phyloP scores from a whole-genome alignment of 53 echinoderm and acorn worm genomes.

The Holothuria leucospilota region DNA sequence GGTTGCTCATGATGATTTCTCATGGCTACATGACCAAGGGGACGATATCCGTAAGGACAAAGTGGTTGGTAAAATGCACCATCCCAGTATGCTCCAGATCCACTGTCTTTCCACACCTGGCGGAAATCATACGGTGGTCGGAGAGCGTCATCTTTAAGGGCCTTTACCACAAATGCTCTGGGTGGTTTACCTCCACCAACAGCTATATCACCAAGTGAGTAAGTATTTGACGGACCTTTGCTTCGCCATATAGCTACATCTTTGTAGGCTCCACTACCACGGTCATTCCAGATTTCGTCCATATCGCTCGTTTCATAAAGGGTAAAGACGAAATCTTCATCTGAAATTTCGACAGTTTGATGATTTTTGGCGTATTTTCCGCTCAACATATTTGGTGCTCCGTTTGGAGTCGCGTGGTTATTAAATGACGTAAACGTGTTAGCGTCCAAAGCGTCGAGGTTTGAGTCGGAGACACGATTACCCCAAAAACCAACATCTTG shows the following conservation, averaged over 20 bases:
- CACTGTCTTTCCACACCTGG: constrained; percentile 13
- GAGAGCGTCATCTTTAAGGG: neutral
- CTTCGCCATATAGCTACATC: constrained; percentile 36
- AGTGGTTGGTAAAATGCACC: neutral
- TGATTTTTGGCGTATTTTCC: constrained; percentile 18
- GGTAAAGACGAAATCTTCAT: neutral
- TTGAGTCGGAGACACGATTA: neutral
- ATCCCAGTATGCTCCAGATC: constrained; percentile 14
- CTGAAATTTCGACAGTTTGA: neutral
- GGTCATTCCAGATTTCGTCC: constrained; percentile 42
- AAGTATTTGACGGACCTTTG: neutral
- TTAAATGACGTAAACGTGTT: constrained; percentile 17
- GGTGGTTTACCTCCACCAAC: neutral
- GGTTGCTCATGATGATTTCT: neutral
- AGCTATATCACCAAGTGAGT: constrained; percentile 28
- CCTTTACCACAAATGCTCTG: neutral
- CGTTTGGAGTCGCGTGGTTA: neutral
- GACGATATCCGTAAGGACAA: neutral
- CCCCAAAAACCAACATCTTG: constrained; percentile 16
- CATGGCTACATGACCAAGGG: neutral
- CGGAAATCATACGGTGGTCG: neutral
- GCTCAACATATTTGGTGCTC: neutral
- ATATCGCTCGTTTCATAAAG: neutral
- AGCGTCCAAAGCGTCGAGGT: neutral
- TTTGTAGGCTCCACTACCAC: constrained; percentile 1